These are phyloP conservation scores for Campaea margaritaria DNA, from an alignment of 2,888 invertebrate species.

Conservation along the genomic window DNA sequence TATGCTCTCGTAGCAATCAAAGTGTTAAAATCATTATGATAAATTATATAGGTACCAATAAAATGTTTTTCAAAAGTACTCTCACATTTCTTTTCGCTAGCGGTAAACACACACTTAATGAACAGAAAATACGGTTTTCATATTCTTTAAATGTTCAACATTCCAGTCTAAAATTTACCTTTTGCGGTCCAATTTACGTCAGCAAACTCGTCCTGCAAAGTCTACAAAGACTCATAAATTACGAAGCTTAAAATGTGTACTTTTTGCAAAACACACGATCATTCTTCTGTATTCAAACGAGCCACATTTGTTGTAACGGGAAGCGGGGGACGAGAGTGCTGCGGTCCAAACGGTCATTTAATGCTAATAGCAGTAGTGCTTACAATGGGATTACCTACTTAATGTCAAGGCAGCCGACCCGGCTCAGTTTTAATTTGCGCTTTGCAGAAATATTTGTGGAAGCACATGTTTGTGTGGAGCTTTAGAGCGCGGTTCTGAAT, in stretches of 20 bases:
- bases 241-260: not conserved
- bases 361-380: slow-evolving; percentile 71
- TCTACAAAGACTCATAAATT: slow-evolving; percentile 7
- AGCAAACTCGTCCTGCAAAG: not conserved
- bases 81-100: too few species aligned
- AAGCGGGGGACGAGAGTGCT: slow-evolving; percentile 48
- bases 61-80: too few species aligned
- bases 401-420: slow-evolving; percentile 51
- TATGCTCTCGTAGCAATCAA: too few species aligned
- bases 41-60: too few species aligned
- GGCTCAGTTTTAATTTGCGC: slow-evolving; percentile 52
- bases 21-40: too few species aligned
- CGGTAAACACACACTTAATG: too few species aligned
- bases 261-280: slow-evolving; percentile 31
- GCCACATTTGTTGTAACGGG: slow-evolving; percentile 39
- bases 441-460: slow-evolving; percentile 37
- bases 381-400: slow-evolving; percentile 67
- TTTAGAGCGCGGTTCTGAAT: slow-evolving; percentile 9
- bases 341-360: slow-evolving; percentile 63
- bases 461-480: slow-evolving; percentile 18
- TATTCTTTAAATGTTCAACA: too few species aligned
- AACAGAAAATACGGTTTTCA: too few species aligned
- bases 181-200: not conserved
- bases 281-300: slow-evolving; percentile 29
- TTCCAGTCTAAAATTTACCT: not conserved